Evolutionary conservation across 2,113 vertebrate species (phyloP), one percentile per base, ranked within the genome.

Genomic region (Cnemophilus loriae): DNA sequence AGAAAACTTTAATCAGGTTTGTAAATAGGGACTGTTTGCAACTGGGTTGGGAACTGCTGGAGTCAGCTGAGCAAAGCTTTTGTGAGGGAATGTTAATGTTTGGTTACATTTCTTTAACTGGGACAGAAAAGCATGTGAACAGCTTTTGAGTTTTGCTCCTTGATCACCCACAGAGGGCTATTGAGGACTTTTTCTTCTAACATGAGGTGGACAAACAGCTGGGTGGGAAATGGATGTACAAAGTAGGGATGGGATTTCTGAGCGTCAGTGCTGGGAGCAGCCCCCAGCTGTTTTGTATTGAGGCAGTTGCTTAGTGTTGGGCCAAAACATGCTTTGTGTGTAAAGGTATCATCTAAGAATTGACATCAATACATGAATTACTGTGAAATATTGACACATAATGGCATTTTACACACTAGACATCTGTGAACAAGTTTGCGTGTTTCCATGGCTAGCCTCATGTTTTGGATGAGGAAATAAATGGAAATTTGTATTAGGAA

Each of bases 41-140:
- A 6, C 55, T 23, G 0, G 2, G 4, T 46, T 0, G 0, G 55
- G 28, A 78, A 11, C 41, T 18, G 46, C 50, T 60, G 26, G 59
- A 55, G 37, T 44, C 37, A 39, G 27, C n/a, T 59, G 42, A 79
- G 56, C 60, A 46, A 70, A 87, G 56, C 24, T 22, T 82, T 74
- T 59, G 30, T 55, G 47, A 78, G 60, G 65, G 47, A 56, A 47
- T 20, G 18, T 56, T 78, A 24, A 39, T 35, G 22, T 70, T 75
- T 30, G 23, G 27, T 76, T 73, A 33, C 46, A 39, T 24, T 21
- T 55, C 35, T 71, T 35, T 42, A 55, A 17, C 0, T 64, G 46
- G 39, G 60, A 30, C 4, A 44, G 44, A 76, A 80, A 69, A 80
- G 18, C 15, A 30, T 0, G 1, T 53, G 32, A 75, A 26, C 19